phyloP scores from a whole-genome alignment of 2,113 vertebrate species.

The Misgurnus mizolepis region DNA sequence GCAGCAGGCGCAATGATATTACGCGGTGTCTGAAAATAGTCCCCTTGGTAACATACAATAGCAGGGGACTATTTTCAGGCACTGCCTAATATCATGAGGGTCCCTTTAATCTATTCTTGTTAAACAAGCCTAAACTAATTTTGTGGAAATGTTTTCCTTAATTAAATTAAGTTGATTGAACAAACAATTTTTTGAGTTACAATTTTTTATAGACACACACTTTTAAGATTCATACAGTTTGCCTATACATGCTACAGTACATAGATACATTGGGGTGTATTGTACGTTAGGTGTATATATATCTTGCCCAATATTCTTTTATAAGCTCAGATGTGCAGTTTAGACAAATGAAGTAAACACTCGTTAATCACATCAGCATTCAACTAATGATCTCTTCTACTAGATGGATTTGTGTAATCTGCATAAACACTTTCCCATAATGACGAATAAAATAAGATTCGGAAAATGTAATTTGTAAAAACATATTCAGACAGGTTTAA shows the following conservation, averaged over 20 bases:
- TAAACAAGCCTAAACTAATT: no score
- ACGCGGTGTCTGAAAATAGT: no score
- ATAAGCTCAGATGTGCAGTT: constrained; percentile 22
- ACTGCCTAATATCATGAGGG: no score
- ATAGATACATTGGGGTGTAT: constrained; percentile 7
- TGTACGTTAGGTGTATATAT: constrained; percentile 15
- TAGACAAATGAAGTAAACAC: constrained; percentile 31
- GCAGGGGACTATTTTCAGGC: no score
- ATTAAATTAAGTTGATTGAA: no score
- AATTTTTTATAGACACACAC: constrained; percentile 4
- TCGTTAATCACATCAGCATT: constrained; percentile 38
- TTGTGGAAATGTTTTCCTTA: no score
- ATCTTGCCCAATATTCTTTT: constrained; percentile 36
- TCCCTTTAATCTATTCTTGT: no score
- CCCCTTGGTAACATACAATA: no score
- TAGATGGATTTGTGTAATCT: constrained; percentile 23
- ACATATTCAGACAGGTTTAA: background rate
- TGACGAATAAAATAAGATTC: constrained; percentile 14
- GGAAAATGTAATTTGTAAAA: constrained; percentile 14
- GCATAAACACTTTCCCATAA: background rate
- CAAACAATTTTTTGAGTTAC: no score
- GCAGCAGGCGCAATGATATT: no score
- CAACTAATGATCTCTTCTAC: constrained; percentile 14
- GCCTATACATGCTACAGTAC: no score
- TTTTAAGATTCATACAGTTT: no score